Evolutionary conservation across 2,113 vertebrate genomes (phyloP).

Genomic region (Dromaius novaehollandiae): DNA sequence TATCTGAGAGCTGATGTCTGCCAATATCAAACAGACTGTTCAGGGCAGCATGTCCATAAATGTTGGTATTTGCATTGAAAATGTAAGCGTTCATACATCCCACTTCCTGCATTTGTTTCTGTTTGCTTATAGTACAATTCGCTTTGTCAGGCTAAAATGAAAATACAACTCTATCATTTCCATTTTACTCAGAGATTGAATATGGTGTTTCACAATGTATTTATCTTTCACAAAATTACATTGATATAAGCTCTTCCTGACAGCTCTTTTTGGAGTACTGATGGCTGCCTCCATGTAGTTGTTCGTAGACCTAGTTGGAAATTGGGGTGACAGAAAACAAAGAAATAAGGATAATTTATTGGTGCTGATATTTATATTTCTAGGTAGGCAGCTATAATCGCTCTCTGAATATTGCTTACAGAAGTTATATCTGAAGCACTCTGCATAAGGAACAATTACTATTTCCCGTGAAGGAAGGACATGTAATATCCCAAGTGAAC

Average conservation of each 20-base stretch:
- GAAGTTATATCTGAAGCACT: background rate
- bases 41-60: background rate
- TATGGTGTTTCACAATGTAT: constrained; percentile 82
- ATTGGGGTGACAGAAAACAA: constrained; percentile 83
- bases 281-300: constrained; percentile 80
- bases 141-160: background rate
- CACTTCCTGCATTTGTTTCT: background rate
- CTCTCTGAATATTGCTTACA: background rate
- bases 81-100: background rate
- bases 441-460: background rate
- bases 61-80: constrained; percentile 10
- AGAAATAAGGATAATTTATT: constrained; percentile 78
- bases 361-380: background rate
- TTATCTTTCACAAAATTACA: constrained; percentile 81
- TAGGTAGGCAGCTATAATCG: background rate
- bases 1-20: background rate
- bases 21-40: background rate
- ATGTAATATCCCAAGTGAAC: background rate
- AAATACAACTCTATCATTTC: background rate
- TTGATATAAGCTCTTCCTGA: constrained; percentile 75
- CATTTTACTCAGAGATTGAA: constrained; percentile 75
- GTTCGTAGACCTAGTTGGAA: constrained; percentile 81
- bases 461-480: background rate
- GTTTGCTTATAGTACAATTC: background rate
- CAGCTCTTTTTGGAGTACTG: constrained; percentile 77